A percentile compares a stretch with the other conserved stretches of the same genome.
Conservation (phyloP, 2,797 vertebrate species). For the Coregonus ussuriensis region DNA sequence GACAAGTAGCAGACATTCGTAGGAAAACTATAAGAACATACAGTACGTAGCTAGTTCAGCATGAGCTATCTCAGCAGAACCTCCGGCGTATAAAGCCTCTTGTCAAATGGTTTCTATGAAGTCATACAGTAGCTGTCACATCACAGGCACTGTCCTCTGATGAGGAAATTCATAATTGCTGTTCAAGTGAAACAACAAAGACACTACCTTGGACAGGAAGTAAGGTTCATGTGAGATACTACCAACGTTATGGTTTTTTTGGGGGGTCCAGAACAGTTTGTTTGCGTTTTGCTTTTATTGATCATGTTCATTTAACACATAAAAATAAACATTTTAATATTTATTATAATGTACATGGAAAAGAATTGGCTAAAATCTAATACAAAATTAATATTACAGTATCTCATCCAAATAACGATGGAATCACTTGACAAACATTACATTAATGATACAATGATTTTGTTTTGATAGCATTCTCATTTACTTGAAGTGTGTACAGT, state of each 20-base stretch:
- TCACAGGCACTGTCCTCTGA: too few relatives aligned
- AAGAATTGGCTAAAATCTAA: constrained; percentile 21
- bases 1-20: background rate
- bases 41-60: too few relatives aligned
- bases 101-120: too few relatives aligned
- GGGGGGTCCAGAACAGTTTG: background rate
- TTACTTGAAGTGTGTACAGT: constrained; percentile 48
- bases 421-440: background rate
- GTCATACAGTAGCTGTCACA: too few relatives aligned
- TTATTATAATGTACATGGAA: constrained; percentile 46
- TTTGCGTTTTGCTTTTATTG: constrained; percentile 43
- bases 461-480: constrained; percentile 11
- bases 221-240: background rate
- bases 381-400: background rate
- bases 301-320: constrained; percentile 36
- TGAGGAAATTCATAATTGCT: too few relatives aligned
- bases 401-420: constrained; percentile 20
- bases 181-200: background rate
- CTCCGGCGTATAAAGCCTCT: too few relatives aligned
- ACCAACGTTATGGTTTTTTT: background rate
- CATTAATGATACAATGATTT: constrained; percentile 14
- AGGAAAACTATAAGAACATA: too few relatives aligned
- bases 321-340: constrained; percentile 35
- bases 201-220: background rate
- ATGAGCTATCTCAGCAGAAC: too few relatives aligned